Conservation (phyloP, 1,140 invertebrate species). For the Tenebrio molitor region DNA sequence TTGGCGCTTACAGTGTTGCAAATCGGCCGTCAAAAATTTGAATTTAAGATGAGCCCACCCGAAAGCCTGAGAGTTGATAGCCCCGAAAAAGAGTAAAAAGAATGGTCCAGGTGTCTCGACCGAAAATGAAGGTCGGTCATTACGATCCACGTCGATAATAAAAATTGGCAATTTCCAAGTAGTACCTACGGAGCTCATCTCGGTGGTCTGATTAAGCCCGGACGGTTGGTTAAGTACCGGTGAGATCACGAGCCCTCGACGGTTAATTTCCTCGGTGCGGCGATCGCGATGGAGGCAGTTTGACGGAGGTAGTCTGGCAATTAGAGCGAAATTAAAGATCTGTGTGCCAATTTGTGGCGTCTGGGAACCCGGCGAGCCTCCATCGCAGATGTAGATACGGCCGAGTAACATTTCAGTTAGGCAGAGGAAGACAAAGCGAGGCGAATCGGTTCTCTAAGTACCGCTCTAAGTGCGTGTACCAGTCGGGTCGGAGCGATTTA, state of each 20-base stretch:
- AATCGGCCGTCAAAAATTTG: too few species aligned
- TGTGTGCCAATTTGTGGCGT: conserved; percentile 38
- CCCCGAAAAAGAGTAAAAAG: too few species aligned
- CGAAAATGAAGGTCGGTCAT: too few species aligned
- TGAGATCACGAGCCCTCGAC: not conserved
- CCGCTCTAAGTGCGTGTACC: conserved; percentile 42
- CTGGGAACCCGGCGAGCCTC: conserved; percentile 9
- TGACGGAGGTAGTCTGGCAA: conserved; percentile 27
- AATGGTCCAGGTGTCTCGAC: too few species aligned
- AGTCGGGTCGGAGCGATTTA: conserved; percentile 45
- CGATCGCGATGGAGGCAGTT: not conserved
- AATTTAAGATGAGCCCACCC: too few species aligned
- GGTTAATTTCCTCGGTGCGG: conserved; percentile 17
- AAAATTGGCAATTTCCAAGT: too few species aligned
- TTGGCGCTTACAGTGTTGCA: too few species aligned
- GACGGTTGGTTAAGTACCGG: not conserved
- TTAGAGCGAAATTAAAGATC: conserved; percentile 38
- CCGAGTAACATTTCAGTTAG: conserved; percentile 29
- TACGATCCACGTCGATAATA: too few species aligned
- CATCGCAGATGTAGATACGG: conserved; percentile 13
- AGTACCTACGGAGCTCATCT: too few species aligned
- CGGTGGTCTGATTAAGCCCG: conserved; percentile 14
- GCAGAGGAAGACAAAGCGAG: conserved; percentile 34
- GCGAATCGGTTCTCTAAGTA: conserved; percentile 28
- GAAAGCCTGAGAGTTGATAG: too few species aligned